A percentile compares a stretch with the other conserved stretches of the same genome.
Conservation (phyloP, 2,888 invertebrate species). For the Tolmerus cingulatus region DNA sequence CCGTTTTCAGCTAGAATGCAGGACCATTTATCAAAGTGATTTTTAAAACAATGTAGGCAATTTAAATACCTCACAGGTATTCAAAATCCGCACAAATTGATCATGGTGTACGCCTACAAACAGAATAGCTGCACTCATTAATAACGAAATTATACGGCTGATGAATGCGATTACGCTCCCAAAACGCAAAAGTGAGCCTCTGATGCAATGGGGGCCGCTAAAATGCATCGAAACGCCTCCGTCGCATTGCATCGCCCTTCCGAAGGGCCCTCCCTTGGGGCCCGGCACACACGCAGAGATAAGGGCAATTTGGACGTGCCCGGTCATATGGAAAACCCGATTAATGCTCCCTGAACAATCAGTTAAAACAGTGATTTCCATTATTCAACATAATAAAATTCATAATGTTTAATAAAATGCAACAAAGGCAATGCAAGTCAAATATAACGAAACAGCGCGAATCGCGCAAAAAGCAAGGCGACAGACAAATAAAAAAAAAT, state of each 20-base stretch:
- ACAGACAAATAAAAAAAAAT: neutral
- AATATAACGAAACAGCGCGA: neutral
- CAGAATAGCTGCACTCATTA: neutral
- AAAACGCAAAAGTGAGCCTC: neutral
- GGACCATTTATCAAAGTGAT: neutral
- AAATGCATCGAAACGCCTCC: neutral
- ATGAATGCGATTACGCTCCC: neutral
- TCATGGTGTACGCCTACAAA: neutral
- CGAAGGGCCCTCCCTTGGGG: neutral
- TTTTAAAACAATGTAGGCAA: neutral
- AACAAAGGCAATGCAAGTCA: constrained; percentile 1
- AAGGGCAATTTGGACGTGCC: neutral
- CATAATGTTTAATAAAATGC: constrained; percentile 16
- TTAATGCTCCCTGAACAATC: neutral
- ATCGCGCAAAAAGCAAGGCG: neutral
- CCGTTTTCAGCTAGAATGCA: neutral
- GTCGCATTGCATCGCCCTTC: neutral
- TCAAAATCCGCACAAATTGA: neutral
- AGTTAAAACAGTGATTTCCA: constrained; percentile 26
- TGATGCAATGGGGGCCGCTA: neutral
- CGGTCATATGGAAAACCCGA: neutral
- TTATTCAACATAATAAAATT: constrained; percentile 30
- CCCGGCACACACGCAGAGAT: neutral
- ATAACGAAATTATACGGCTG: neutral
- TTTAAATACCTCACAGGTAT: neutral